Percentiles rank a stretch among this genome's conserved stretches.
Conservation (phyloP, 2,113 vertebrate species). For the Xyliphius kryptos region DNA sequence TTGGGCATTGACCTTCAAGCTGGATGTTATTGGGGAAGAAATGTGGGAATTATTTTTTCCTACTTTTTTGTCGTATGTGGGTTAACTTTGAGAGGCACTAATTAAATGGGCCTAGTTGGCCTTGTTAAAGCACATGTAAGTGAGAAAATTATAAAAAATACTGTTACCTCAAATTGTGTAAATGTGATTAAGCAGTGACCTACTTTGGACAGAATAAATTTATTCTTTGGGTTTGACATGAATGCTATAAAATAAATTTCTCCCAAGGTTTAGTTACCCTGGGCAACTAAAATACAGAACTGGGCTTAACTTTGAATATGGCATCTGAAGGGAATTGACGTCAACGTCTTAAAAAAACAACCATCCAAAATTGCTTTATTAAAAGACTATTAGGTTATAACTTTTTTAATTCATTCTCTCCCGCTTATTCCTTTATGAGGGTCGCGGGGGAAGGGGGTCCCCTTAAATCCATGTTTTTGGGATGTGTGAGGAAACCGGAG, state of each 20-base stretch:
- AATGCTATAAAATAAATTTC: slow-evolving; percentile 1
- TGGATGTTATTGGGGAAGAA: slow-evolving; percentile 17
- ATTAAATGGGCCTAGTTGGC: slow-evolving; percentile 15
- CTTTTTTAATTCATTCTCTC: too few species aligned
- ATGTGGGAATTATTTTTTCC: background rate
- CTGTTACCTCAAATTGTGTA: slow-evolving; percentile 14
- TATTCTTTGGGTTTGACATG: slow-evolving; percentile 1
- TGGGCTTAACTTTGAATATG: background rate
- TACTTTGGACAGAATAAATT: slow-evolving; percentile 28
- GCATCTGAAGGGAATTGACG: background rate
- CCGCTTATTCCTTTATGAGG: too few species aligned
- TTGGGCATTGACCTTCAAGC: slow-evolving; percentile 37
- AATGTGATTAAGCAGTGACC: slow-evolving; percentile 11
- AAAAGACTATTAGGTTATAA: too few species aligned
- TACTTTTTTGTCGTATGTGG: slow-evolving; percentile 1
- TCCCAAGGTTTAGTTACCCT: background rate
- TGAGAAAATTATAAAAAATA: slow-evolving; percentile 20
- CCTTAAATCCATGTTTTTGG: too few species aligned
- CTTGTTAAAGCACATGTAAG: slow-evolving; percentile 13
- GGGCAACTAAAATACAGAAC: background rate
- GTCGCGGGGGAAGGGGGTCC: too few species aligned
- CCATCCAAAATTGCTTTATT: too few species aligned
- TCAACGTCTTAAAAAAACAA: too few species aligned
- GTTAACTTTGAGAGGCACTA: slow-evolving; percentile 25
- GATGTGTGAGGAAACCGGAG: too few species aligned